Conservation (phyloP, 2,888 invertebrate species). For the Ornithoptera priamus region DNA sequence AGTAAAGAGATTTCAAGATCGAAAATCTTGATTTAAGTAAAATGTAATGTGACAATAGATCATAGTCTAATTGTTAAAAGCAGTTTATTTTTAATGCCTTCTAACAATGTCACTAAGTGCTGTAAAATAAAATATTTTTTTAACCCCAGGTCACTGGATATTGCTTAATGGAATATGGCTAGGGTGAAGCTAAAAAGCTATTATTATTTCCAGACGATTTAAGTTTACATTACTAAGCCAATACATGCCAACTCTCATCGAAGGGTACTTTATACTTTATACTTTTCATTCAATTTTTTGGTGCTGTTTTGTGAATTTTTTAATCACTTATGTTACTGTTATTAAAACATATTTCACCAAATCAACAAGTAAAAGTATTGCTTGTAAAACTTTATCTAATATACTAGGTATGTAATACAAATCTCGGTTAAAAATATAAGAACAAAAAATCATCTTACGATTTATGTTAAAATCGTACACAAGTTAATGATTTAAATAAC, state of each 20-base stretch:
- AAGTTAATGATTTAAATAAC: too few relatives aligned
- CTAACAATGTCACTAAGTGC: neutral
- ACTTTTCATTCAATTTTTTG: neutral
- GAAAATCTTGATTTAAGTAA: neutral
- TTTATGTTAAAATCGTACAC: too few relatives aligned
- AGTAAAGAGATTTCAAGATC: too few relatives aligned
- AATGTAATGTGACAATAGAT: too few relatives aligned
- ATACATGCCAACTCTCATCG: conserved; percentile 4
- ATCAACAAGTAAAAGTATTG: neutral
- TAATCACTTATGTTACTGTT: neutral
- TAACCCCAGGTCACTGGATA: conserved; percentile 5
- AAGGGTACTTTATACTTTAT: neutral
- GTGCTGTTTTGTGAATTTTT: neutral
- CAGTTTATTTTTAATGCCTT: neutral
- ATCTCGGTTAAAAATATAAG: too few relatives aligned
- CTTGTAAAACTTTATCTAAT: too few relatives aligned
- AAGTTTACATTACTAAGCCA: conserved; percentile 20
- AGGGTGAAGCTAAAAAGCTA: conserved; percentile 19
- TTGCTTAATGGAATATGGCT: conserved; percentile 28
- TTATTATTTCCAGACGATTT: conserved; percentile 28
- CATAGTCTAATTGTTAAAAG: neutral
- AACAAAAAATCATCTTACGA: too few relatives aligned
- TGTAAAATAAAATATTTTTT: conserved; percentile 1
- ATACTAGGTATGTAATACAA: too few relatives aligned
- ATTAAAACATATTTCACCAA: neutral